Evolutionary conservation across 1,140 invertebrate species (phyloP).

Genomic region (Medauroidea extradentata): DNA sequence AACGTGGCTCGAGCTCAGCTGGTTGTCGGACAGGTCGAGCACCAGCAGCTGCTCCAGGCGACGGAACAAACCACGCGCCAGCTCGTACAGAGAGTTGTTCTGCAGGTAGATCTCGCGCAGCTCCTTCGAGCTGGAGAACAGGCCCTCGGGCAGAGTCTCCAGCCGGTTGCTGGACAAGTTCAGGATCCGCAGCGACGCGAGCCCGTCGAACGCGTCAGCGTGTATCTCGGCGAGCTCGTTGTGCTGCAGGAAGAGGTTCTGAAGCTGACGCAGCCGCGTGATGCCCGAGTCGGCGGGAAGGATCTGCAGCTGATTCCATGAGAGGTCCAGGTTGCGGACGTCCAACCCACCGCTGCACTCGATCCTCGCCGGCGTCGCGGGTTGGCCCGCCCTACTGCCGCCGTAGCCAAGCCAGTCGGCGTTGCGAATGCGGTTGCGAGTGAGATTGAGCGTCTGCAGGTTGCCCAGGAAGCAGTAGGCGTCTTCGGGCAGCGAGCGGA

Average conservation of each 20-base stretch:
- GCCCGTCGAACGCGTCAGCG: constrained; percentile 67
- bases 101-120: constrained; percentile 79
- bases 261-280: constrained; percentile 63
- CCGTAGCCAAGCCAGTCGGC: constrained; percentile 68
- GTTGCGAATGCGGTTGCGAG: constrained; percentile 69
- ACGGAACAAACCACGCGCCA: constrained; percentile 77
- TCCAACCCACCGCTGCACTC: constrained; percentile 50
- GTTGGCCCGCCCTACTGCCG: constrained; percentile 41
- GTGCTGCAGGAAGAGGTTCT: constrained; percentile 71
- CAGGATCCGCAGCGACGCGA: constrained; percentile 68
- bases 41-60: constrained; percentile 76
- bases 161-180: constrained; percentile 82
- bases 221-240: constrained; percentile 79
- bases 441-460: constrained; percentile 77
- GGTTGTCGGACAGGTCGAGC: constrained; percentile 83
- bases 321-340: constrained; percentile 69
- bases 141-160: constrained; percentile 65
- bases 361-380: constrained; percentile 31
- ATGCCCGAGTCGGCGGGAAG: constrained; percentile 68
- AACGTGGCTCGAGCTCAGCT: constrained; percentile 74
- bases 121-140: constrained; percentile 72
- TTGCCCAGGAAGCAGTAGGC: constrained; percentile 72
- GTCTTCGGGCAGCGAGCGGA: constrained; percentile 66
- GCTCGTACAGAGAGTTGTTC: constrained; percentile 71
- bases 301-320: constrained; percentile 67